A percentile compares a stretch with the other conserved stretches of the same genome.
phyloP scores from a whole-genome alignment of 2,797 vertebrate species.

The Brotula barbata region DNA sequence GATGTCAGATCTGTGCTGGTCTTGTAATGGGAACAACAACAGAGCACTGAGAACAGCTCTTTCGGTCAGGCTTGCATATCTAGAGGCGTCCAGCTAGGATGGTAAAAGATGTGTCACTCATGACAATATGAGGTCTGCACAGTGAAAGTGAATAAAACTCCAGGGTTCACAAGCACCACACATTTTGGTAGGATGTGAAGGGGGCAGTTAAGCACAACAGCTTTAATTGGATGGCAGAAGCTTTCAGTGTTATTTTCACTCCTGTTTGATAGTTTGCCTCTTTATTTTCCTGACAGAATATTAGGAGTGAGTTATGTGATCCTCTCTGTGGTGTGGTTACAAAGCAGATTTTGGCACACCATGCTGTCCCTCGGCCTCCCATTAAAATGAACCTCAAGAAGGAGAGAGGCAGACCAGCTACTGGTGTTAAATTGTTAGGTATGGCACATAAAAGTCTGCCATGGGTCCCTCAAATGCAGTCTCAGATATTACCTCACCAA shows the following conservation, averaged over 20 bases:
- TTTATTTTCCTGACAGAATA: conserved; percentile 21
- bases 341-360: conserved; percentile 10
- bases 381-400: conserved; percentile 17
- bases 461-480: conserved; percentile 13
- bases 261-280: conserved; percentile 15
- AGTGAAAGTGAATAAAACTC: conserved; percentile 35
- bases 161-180: conserved; percentile 20
- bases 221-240: conserved; percentile 39
- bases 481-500: conserved; percentile 18
- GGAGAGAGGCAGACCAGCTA: conserved; percentile 12
- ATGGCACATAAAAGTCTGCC: conserved; percentile 29
- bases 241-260: not conserved
- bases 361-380: conserved; percentile 6
- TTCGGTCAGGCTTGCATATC: conserved; percentile 47
- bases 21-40: conserved; percentile 38
- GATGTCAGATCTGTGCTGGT: conserved; percentile 58
- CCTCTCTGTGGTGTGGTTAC: conserved; percentile 11
- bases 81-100: conserved; percentile 54
- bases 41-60: conserved; percentile 43
- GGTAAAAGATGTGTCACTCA: conserved; percentile 50
- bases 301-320: conserved; percentile 13
- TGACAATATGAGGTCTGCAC: conserved; percentile 37
- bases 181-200: conserved; percentile 17
- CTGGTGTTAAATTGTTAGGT: conserved; percentile 32
- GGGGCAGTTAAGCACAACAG: conserved; percentile 7